phyloP scores from a whole-genome alignment of 1,140 invertebrate species.

The Euura saliciscinereae region DNA sequence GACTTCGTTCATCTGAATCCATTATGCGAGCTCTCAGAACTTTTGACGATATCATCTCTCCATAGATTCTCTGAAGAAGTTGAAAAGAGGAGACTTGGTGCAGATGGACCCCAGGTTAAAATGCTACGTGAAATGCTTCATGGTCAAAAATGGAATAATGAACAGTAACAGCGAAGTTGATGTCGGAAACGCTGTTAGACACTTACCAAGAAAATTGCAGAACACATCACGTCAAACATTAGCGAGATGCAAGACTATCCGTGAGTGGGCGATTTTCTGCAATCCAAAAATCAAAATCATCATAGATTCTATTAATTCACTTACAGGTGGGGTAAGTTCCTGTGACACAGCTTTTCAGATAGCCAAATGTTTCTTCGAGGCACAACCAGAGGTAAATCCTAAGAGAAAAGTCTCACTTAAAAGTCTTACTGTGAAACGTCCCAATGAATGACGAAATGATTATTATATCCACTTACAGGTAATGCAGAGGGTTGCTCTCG shows the following conservation, averaged over 20 bases:
- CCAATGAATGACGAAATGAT: too few relatives aligned
- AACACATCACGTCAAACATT: slow-evolving; percentile 33
- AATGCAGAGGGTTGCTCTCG: not conserved
- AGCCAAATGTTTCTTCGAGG: slow-evolving; percentile 38
- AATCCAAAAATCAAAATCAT: not conserved
- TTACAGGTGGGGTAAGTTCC: slow-evolving; percentile 34
- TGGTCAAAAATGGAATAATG: slow-evolving; percentile 43
- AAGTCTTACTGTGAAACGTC: too few relatives aligned
- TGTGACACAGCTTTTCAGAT: slow-evolving; percentile 48
- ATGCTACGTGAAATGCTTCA: slow-evolving; percentile 48
- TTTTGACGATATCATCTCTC: not conserved
- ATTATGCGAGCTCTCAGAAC: too few relatives aligned
- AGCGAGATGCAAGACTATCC: slow-evolving; percentile 37
- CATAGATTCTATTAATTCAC: not conserved
- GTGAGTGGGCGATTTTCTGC: slow-evolving; percentile 30
- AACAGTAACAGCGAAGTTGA: slow-evolving; percentile 37
- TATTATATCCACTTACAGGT: not conserved
- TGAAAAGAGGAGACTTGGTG: slow-evolving; percentile 40
- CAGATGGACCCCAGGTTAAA: slow-evolving; percentile 42
- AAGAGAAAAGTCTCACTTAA: too few relatives aligned
- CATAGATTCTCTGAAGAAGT: slow-evolving; percentile 38
- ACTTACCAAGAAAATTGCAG: slow-evolving; percentile 39
- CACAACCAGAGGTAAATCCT: slow-evolving; percentile 43
- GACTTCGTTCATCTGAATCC: too few relatives aligned
- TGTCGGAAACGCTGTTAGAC: slow-evolving; percentile 37